These are phyloP conservation scores for Percopsis transmontana DNA, from an alignment of 2,113 vertebrate species.

Conservation along the genomic window DNA sequence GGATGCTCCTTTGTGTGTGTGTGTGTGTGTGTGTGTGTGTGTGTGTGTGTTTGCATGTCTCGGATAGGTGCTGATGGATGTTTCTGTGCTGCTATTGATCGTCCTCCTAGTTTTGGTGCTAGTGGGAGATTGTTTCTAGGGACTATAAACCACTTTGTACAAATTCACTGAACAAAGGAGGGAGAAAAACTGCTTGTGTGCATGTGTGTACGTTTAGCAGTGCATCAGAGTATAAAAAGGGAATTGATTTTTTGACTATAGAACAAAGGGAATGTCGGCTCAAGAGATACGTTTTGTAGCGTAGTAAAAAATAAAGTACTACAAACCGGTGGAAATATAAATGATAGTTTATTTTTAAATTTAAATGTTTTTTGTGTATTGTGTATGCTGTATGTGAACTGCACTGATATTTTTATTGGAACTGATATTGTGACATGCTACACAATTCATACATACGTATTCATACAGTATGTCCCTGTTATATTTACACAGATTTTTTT, in stretches of 20 bases:
- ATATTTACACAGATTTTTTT: background rate
- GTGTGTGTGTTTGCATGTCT: conserved; percentile 18
- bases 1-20: too few relatives aligned
- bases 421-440: too few relatives aligned
- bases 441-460: too few relatives aligned
- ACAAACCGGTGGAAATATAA: conserved; percentile 17
- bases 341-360: conserved; percentile 6
- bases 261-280: conserved; percentile 38
- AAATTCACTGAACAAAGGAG: too few relatives aligned
- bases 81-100: too few relatives aligned
- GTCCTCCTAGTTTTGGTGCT: too few relatives aligned
- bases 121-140: too few relatives aligned
- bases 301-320: conserved; percentile 18
- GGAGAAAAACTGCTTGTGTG: too few relatives aligned
- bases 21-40: too few relatives aligned
- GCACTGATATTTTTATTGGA: conserved; percentile 1
- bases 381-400: background rate
- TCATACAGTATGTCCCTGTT: background rate
- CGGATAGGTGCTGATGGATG: conserved; percentile 7
- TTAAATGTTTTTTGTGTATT: background rate
- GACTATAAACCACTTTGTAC: too few relatives aligned
- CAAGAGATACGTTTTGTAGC: conserved; percentile 12
- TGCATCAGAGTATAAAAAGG: conserved; percentile 6
- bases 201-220: too few relatives aligned
- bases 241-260: conserved; percentile 62